Evolutionary conservation across 2,888 invertebrate species (phyloP).

Genomic region (Taphrorychus bicolor): DNA sequence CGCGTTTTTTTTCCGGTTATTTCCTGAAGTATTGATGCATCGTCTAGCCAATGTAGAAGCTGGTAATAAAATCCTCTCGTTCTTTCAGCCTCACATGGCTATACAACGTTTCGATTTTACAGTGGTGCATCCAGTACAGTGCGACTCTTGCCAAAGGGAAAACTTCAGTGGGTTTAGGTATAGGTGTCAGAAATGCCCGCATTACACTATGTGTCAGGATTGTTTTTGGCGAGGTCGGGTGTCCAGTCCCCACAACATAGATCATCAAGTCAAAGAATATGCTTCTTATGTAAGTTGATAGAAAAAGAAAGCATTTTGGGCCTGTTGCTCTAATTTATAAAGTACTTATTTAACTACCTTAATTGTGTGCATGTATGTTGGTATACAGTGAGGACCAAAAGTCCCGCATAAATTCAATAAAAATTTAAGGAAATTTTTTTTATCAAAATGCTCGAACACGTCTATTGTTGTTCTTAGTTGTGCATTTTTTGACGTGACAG

Average conservation of each 20-base stretch:
- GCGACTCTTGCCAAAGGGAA: slow-evolving; percentile 91
- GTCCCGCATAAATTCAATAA: no score
- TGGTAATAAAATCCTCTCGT: slow-evolving; percentile 62
- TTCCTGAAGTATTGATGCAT: no score
- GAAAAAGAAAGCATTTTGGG: no score
- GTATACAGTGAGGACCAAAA: no score
- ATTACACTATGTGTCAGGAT: slow-evolving; percentile 98
- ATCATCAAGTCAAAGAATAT: slow-evolving; percentile 98
- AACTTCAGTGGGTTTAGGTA: slow-evolving; percentile 96
- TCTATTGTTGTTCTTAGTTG: no score
- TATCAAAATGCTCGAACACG: no score
- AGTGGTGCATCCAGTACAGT: slow-evolving; percentile 94
- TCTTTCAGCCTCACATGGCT: neutral
- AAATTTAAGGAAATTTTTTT: no score
- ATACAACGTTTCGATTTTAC: slow-evolving; percentile 48
- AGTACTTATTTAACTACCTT: no score
- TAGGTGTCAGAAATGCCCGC: slow-evolving; percentile 96
- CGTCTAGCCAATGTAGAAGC: slow-evolving; percentile 94
- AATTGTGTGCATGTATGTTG: no score
- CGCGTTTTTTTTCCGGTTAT: no score
- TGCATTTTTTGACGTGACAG: no score
- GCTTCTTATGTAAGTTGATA: slow-evolving; percentile 82
- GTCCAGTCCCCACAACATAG: slow-evolving; percentile 88
- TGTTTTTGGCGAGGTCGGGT: slow-evolving; percentile 98
- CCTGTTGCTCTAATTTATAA: no score